Percentiles rank a stretch among this genome's conserved stretches.
Evolutionary conservation across 2,888 invertebrate species (phyloP).

Genomic region (Oxycera nigricornis): DNA sequence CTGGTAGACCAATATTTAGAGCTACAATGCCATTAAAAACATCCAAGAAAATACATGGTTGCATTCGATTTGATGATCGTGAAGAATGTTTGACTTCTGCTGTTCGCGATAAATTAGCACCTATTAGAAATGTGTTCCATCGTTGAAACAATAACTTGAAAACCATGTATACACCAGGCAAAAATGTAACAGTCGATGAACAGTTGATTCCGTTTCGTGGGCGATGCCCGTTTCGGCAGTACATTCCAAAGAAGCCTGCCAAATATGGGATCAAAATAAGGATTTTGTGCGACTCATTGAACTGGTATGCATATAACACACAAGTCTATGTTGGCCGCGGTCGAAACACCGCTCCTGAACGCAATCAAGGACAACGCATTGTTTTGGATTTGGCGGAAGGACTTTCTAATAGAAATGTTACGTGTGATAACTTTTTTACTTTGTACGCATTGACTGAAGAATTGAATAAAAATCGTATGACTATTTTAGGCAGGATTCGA

Average conservation of each 20-base stretch:
- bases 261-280: constrained; percentile 43
- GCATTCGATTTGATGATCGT: background rate
- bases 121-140: background rate
- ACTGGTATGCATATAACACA: constrained; percentile 26
- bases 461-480: constrained; percentile 6
- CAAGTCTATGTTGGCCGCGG: constrained; percentile 12
- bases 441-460: background rate
- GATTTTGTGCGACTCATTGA: constrained; percentile 6
- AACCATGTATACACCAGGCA: constrained; percentile 48
- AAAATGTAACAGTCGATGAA: background rate
- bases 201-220: constrained; percentile 36
- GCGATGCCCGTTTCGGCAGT: constrained; percentile 18
- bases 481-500: background rate
- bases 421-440: background rate
- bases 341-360: background rate
- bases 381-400: constrained; percentile 16
- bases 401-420: background rate
- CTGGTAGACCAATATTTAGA: background rate
- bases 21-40: background rate
- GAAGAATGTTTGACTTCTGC: background rate
- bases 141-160: background rate
- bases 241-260: constrained; percentile 37
- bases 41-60: constrained; percentile 1
- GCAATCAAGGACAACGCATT: constrained; percentile 20
- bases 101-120: constrained; percentile 10